Conservation (phyloP, 1,140 invertebrate species). For the Probaryconus sp. region DNA sequence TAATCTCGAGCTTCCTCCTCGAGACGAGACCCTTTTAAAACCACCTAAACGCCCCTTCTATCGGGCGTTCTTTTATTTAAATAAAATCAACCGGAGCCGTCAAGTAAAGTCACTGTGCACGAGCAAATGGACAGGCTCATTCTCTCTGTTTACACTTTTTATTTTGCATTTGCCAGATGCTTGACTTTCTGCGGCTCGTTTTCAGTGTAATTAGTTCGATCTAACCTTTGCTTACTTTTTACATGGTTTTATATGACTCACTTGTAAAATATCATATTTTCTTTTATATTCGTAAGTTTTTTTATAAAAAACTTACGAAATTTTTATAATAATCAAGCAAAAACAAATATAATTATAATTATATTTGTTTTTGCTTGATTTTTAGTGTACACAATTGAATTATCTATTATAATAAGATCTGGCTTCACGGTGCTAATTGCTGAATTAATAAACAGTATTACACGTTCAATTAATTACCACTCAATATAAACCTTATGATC, state of each 20-base stretch:
- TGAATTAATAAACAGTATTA: conserved; percentile 38
- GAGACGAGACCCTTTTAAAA: conserved; percentile 62
- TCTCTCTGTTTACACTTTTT: conserved; percentile 59
- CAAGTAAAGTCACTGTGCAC: conserved; percentile 41
- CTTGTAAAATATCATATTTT: too few relatives aligned
- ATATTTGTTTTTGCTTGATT: conserved; percentile 12
- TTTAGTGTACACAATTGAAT: conserved; percentile 32
- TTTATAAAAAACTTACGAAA: too few relatives aligned
- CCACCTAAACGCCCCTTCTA: conserved; percentile 58
- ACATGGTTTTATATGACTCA: too few relatives aligned
- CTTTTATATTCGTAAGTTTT: too few relatives aligned
- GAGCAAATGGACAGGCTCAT: conserved; percentile 49
- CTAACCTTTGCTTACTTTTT: too few relatives aligned
- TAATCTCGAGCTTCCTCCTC: conserved; percentile 67
- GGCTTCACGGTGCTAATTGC: conserved; percentile 27
- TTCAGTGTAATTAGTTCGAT: conserved; percentile 10
- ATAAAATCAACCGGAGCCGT: conserved; percentile 59
- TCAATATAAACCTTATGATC: conserved; percentile 30
- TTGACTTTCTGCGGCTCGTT: conserved; percentile 32
- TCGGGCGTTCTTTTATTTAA: conserved; percentile 65
- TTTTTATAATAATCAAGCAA: conserved; percentile 18
- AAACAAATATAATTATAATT: too few relatives aligned
- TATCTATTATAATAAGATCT: conserved; percentile 28
- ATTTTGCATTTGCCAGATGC: conserved; percentile 19
- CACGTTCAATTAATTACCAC: conserved; percentile 41